Evolutionary conservation across 2,888 invertebrate genomes (phyloP), one percentile per base, ranked within the genome.

Genomic region (Empis stercorea): DNA sequence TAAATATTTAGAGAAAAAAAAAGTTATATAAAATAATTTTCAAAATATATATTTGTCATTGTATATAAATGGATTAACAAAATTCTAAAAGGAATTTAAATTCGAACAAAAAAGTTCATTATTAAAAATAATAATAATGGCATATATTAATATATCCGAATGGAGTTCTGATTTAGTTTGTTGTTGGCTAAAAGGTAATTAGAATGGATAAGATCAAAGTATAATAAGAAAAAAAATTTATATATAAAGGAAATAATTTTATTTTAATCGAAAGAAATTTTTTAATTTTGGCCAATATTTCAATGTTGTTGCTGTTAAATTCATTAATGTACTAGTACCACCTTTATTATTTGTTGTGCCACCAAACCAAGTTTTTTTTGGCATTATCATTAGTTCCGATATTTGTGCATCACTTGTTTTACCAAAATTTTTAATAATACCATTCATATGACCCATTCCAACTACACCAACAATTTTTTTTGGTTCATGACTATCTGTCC

Each of bases 101-200:
- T 20, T 3, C 20, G 7, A 7, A 27, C 9, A 27, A 7, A 27
- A 4, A 27, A n/a, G n/a, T n/a, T n/a, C n/a, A n/a, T n/a, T n/a
- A n/a, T n/a, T n/a, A n/a, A n/a, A n/a, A n/a, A n/a, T n/a, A n/a
- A n/a, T 6, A 34, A 34, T 27, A 51, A 85, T 85, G 85, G 84
- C 85, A 64, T 84, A 84, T 68, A 83, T 85, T 59, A 84, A 84
- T 70, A 86, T 91, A 59, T 84, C 82, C 58, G 89, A 89, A 71
- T 91, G 91, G 91, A 81, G 85, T 58, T 83, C 86, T 48, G 87
- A 88, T 62, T 87, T 89, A 76, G 89, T 91, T 57, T 85, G 84
- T 55, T 88, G 89, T 65, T 91, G 91, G 91, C 70, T 91, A 56
- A 81, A 84, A 80, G 91, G 91, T 88, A 71, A 55, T 48, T 42